Evolutionary conservation across 1,140 invertebrate genomes (phyloP).

Genomic region (Pomacea maculata): DNA sequence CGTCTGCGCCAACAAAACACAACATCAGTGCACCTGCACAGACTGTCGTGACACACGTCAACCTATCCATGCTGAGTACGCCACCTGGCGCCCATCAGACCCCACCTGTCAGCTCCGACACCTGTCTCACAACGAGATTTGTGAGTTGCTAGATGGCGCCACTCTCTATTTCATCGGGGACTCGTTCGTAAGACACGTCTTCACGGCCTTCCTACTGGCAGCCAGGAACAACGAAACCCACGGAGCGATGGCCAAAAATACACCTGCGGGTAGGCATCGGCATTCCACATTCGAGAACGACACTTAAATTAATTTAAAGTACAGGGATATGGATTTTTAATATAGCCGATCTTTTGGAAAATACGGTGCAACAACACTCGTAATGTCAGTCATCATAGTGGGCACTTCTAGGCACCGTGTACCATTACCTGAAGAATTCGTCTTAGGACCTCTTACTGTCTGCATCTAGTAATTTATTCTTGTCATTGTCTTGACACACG

Average conservation of each 20-base stretch:
- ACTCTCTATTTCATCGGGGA: slow-evolving; percentile 30
- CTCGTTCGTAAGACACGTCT: slow-evolving; percentile 28
- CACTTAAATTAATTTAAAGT: no score
- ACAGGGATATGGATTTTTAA: no score
- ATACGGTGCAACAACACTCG: no score
- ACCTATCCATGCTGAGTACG: slow-evolving; percentile 28
- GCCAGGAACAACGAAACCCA: slow-evolving; percentile 9
- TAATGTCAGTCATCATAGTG: no score
- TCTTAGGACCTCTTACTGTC: no score
- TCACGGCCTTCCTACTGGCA: slow-evolving; percentile 17
- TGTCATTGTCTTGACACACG: no score
- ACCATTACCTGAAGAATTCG: no score
- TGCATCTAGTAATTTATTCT: no score
- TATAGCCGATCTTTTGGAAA: no score
- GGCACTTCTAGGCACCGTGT: no score
- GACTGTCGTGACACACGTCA: slow-evolving; percentile 28
- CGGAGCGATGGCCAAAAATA: slow-evolving; percentile 15
- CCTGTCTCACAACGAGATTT: slow-evolving; percentile 1
- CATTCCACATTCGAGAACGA: no score
- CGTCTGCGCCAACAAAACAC: slow-evolving; percentile 14
- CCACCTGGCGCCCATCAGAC: slow-evolving; percentile 23
- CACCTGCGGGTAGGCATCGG: slow-evolving; percentile 6
- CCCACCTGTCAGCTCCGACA: slow-evolving; percentile 6
- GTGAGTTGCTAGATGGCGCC: slow-evolving; percentile 4
- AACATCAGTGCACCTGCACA: slow-evolving; percentile 25